phyloP scores from a whole-genome alignment of 2,888 invertebrate genomes.

The Drosophila meridiana region DNA sequence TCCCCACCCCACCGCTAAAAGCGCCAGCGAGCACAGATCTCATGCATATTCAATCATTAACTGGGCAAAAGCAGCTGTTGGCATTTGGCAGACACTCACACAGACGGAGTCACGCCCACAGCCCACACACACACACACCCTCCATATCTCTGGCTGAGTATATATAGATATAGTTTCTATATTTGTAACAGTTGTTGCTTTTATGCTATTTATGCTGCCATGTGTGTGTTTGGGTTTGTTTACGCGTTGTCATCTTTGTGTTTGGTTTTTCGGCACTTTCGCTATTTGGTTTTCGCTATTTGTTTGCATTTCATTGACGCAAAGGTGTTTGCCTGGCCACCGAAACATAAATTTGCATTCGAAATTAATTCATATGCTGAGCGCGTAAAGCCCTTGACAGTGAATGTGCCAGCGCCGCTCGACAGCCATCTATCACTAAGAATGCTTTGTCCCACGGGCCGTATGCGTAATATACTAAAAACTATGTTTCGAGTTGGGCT shows the following conservation, averaged over 20 bases:
- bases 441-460: conserved; percentile 37
- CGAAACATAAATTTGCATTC: conserved; percentile 62
- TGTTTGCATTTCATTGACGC: conserved; percentile 74
- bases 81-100: conserved; percentile 52
- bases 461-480: conserved; percentile 42
- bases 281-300: conserved; percentile 48
- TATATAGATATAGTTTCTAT: conserved; percentile 34
- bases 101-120: conserved; percentile 8
- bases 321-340: conserved; percentile 56
- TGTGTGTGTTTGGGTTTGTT: conserved; percentile 69
- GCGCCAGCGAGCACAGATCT: conserved; percentile 28
- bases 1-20: neutral
- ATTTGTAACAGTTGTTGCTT: conserved; percentile 44
- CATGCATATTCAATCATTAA: conserved; percentile 78
- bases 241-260: conserved; percentile 69
- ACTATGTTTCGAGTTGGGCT: conserved; percentile 6
- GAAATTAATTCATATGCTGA: conserved; percentile 71
- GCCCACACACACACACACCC: conserved; percentile 7
- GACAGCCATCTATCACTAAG: conserved; percentile 46
- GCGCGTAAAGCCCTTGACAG: conserved; percentile 26
- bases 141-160: neutral
- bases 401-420: neutral
- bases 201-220: conserved; percentile 67
- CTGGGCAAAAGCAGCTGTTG: conserved; percentile 69
- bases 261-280: conserved; percentile 44